phyloP scores from a whole-genome alignment of 2,888 invertebrate species.

The Lasioglossum malachurum region DNA sequence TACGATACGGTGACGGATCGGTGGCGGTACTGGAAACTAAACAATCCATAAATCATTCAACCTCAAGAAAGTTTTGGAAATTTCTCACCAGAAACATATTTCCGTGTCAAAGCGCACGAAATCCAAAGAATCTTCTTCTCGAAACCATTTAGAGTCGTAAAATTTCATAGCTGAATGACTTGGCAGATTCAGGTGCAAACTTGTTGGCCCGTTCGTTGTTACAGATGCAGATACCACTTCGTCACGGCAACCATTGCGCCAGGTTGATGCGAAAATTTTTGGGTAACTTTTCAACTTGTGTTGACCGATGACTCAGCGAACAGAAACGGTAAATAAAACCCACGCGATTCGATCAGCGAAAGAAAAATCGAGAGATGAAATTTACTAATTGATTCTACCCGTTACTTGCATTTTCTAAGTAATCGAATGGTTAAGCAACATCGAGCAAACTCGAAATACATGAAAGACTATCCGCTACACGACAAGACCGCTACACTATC shows the following conservation, averaged over 20 bases:
- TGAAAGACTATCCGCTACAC: not conserved
- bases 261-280: not conserved
- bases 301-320: not conserved
- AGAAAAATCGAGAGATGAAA: not conserved
- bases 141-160: not conserved
- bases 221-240: not conserved
- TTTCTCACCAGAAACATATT: not conserved
- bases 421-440: not conserved
- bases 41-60: not conserved
- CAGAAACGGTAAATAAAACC: not conserved
- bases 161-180: constrained; percentile 5
- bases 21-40: constrained; percentile 64
- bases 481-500: too few relatives aligned
- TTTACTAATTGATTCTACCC: not conserved
- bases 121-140: not conserved
- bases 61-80: too few relatives aligned
- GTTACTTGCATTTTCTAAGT: not conserved
- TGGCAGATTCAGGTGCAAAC: not conserved
- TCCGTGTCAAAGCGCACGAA: not conserved
- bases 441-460: not conserved
- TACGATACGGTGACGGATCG: constrained; percentile 53
- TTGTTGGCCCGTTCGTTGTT: not conserved
- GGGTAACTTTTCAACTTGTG: not conserved
- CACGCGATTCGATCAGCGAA: too few relatives aligned
- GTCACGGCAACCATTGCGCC: not conserved